A percentile compares a stretch with the other conserved stretches of the same genome.
These are phyloP conservation scores for Sebastolobus alascanus DNA, from an alignment of 2,797 vertebrate species.

Conservation along the genomic window DNA sequence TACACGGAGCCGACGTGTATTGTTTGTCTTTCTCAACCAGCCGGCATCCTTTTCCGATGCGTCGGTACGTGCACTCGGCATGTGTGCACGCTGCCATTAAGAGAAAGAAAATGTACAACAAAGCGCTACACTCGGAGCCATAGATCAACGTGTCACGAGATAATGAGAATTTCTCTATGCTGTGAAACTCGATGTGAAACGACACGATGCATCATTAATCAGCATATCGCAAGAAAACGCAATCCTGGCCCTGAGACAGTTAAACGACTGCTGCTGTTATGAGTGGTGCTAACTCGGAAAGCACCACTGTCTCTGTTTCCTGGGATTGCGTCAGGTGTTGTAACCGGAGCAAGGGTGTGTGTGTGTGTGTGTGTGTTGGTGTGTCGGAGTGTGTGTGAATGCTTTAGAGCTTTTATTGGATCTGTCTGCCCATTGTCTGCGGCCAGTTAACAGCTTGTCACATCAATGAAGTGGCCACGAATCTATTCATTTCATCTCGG, in stretches of 20 bases:
- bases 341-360: slow-evolving; percentile 41
- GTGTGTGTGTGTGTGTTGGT: slow-evolving; percentile 29
- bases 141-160: slow-evolving; percentile 63
- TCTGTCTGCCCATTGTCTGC: slow-evolving; percentile 47
- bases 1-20: not conserved
- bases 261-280: slow-evolving; percentile 64
- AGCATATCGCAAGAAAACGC: slow-evolving; percentile 79
- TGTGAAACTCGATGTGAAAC: slow-evolving; percentile 62
- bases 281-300: slow-evolving; percentile 63
- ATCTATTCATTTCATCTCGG: slow-evolving; percentile 25
- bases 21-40: slow-evolving; percentile 6
- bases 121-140: slow-evolving; percentile 44
- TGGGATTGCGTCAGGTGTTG: slow-evolving; percentile 77
- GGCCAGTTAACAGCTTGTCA: slow-evolving; percentile 34
- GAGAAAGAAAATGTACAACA: slow-evolving; percentile 24
- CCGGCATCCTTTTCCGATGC: not conserved
- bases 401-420: slow-evolving; percentile 57
- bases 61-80: slow-evolving; percentile 1
- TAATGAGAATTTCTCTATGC: slow-evolving; percentile 69
- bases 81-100: slow-evolving; percentile 30
- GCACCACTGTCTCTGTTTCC: slow-evolving; percentile 69
- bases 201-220: slow-evolving; percentile 81
- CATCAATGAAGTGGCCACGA: slow-evolving; percentile 23
- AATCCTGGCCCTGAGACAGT: slow-evolving; percentile 73
- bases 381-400: slow-evolving; percentile 39